Percentiles rank a stretch among this genome's conserved stretches.
Evolutionary conservation across 2,113 vertebrate genomes (phyloP).

Genomic region (Amphiprion ocellaris): DNA sequence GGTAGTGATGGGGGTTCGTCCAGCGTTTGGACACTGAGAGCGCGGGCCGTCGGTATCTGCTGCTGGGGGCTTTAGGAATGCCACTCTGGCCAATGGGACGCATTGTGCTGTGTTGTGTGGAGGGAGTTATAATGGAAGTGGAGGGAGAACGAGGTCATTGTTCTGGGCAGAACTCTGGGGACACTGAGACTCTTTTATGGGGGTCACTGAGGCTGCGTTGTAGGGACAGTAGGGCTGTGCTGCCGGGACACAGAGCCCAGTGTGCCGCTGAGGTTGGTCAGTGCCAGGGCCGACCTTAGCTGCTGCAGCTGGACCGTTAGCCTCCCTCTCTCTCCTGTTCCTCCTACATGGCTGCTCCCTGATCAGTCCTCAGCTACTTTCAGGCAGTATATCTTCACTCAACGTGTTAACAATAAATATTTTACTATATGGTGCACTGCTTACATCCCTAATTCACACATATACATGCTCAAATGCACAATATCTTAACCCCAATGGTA

Average conservation of each 20-base stretch:
- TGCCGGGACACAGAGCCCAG: conserved; percentile 70
- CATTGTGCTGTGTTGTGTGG: conserved; percentile 74
- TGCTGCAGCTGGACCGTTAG: conserved; percentile 70
- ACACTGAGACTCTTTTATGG: conserved; percentile 79
- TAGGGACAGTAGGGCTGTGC: conserved; percentile 69
- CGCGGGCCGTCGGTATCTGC: conserved; percentile 69
- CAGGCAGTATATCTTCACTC: not conserved
- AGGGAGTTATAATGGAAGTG: conserved; percentile 77
- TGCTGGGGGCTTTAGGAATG: conserved; percentile 77
- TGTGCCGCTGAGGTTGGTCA: conserved; percentile 67
- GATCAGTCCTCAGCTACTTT: not conserved
- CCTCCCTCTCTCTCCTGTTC: conserved; percentile 33
- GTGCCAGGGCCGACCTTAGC: conserved; percentile 74
- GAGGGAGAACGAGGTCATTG: conserved; percentile 78
- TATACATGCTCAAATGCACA: no score
- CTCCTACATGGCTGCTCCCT: conserved; percentile 53
- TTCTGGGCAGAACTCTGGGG: conserved; percentile 59
- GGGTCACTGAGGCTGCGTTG: conserved; percentile 79
- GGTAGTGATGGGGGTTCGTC: conserved; percentile 52
- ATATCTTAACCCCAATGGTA: not conserved
- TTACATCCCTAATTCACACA: no score
- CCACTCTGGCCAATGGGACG: conserved; percentile 71
- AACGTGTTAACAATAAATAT: conserved; percentile 1
- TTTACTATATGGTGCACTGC: not conserved
- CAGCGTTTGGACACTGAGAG: conserved; percentile 44